Evolutionary conservation across 2,113 vertebrate genomes (phyloP).

Genomic region (Urocynchramus pylzowi): DNA sequence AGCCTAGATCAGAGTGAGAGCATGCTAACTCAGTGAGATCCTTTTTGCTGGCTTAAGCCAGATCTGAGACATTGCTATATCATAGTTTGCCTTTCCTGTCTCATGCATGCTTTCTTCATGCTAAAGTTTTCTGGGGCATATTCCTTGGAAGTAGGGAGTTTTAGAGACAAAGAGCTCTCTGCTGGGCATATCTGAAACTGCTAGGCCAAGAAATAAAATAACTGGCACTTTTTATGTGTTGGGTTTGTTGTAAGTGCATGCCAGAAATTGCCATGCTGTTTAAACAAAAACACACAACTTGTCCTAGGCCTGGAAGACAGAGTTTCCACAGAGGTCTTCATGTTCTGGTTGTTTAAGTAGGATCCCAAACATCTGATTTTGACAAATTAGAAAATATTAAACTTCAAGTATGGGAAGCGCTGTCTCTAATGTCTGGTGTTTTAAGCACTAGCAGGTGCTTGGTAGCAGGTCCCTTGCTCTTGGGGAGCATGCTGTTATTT

Average conservation of each 20-base stretch:
- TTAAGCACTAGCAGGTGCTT: no score
- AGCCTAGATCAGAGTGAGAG: background rate
- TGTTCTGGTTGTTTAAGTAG: background rate
- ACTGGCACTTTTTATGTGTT: background rate
- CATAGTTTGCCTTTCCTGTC: background rate
- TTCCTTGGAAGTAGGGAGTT: background rate
- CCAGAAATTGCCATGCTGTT: background rate
- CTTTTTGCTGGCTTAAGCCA: background rate
- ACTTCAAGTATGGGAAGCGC: background rate
- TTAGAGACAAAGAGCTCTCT: constrained; percentile 1
- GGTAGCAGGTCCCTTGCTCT: background rate
- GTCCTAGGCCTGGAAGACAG: background rate
- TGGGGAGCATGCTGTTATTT: background rate
- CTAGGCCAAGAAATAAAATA: background rate
- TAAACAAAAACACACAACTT: background rate
- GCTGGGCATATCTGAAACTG: background rate
- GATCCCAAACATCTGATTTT: background rate
- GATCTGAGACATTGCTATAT: background rate
- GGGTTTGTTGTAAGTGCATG: background rate
- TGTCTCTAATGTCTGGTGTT: background rate
- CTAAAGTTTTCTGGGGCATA: background rate
- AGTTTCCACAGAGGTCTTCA: background rate
- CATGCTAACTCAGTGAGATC: background rate
- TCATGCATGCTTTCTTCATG: background rate
- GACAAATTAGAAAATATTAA: background rate